A percentile compares a stretch with the other conserved stretches of the same genome.
Evolutionary conservation across 2,113 vertebrate genomes (phyloP).

Genomic region (Ranitomeya imitator): DNA sequence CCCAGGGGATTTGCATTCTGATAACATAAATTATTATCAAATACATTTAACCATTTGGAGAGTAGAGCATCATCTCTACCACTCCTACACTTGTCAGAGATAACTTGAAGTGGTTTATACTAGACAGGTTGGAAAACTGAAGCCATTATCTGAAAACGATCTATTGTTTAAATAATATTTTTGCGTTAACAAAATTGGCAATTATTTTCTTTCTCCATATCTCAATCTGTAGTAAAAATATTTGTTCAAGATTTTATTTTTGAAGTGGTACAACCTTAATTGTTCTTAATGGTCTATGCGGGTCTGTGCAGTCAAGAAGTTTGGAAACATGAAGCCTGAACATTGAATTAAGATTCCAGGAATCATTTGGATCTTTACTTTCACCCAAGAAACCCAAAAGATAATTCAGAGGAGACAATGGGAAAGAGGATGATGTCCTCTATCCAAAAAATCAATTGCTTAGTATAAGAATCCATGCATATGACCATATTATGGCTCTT

Average conservation of each 20-base stretch:
- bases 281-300: conserved; percentile 22
- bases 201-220: no score
- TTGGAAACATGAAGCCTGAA: conserved; percentile 24
- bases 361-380: conserved; percentile 4
- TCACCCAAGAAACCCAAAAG: background rate
- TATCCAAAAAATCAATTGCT: background rate
- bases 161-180: no score
- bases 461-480: background rate
- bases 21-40: no score
- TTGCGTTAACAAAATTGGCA: no score
- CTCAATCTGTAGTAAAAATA: no score
- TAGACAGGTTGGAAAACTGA: background rate
- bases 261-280: conserved; percentile 26
- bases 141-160: no score
- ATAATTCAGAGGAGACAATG: background rate
- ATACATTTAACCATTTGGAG: no score
- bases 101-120: background rate
- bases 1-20: no score
- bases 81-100: background rate
- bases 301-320: conserved; percentile 3
- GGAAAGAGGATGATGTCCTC: background rate
- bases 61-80: no score
- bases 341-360: conserved; percentile 36
- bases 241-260: no score
- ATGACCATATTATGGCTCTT: background rate